Percentiles rank a stretch among this genome's conserved stretches.
Conservation (phyloP, 1,140 invertebrate species). For the Rhyacophila brunnea region DNA sequence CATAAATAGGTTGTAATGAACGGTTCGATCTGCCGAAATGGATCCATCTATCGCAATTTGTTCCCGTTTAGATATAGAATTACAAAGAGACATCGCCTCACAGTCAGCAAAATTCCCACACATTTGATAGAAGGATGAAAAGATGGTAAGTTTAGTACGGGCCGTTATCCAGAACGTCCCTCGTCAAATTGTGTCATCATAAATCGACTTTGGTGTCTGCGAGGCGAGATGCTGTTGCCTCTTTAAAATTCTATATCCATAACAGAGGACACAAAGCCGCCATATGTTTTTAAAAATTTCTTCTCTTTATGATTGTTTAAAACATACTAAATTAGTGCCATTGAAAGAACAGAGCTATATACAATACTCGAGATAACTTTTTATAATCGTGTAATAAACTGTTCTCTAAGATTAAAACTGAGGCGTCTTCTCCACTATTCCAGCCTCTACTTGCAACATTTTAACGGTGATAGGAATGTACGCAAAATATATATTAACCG, state of each 20-base stretch:
- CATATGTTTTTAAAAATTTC: slow-evolving; percentile 1
- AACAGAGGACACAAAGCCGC: neutral
- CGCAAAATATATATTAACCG: neutral
- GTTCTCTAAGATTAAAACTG: too few relatives aligned
- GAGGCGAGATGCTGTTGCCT: slow-evolving; percentile 30
- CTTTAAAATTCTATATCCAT: neutral
- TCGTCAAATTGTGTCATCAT: neutral
- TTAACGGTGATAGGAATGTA: neutral
- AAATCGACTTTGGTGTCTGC: slow-evolving; percentile 25
- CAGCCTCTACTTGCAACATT: neutral
- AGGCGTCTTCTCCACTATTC: too few relatives aligned
- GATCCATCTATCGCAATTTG: neutral
- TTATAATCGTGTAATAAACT: neutral
- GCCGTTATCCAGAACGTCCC: too few relatives aligned
- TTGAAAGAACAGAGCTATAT: neutral
- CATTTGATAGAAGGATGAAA: neutral
- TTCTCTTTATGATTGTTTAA: neutral
- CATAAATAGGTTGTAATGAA: neutral
- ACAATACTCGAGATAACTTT: slow-evolving; percentile 5
- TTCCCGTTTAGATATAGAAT: neutral
- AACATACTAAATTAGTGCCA: neutral
- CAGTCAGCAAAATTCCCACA: slow-evolving; percentile 24
- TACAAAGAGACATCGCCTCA: slow-evolving; percentile 20
- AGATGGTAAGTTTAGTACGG: neutral
- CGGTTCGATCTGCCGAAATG: neutral